Evolutionary conservation across 1,140 invertebrate species (phyloP), one percentile per base, ranked within the genome.

Genomic region (Chelonus insularis): DNA sequence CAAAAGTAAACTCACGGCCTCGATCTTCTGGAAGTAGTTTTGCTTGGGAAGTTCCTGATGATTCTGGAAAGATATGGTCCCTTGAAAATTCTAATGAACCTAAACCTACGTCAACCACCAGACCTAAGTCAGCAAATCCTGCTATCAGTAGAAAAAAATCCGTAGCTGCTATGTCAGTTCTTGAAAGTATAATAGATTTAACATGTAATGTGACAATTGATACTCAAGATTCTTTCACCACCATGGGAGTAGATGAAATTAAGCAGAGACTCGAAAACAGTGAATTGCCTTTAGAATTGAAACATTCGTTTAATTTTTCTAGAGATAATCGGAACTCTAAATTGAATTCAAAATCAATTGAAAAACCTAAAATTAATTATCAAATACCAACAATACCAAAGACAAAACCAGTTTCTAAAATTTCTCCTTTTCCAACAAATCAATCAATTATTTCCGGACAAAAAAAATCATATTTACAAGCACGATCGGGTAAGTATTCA

Each of bases 21-120:
- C 62, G 45, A 43, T 58, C 56, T 4, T 60, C 64, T 0, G 51
- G 60, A 6, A 60, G 43, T 5, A 50, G 23, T 14, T 65, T 60
- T 21, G 64, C 32, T 4, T 65, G 64, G 64, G 64, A 65, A 34
- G 52, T 62, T 25, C 64, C 64, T 0, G 59, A 65, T 25, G 34
- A 36, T 11, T 21, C 52, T n/a, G 52, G 52, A 1, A 39, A 55
- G n/a, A 20, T 55, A 18, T 39, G 34, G 52, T 39, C 32, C 16
- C 8, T 36, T 21, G 52, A 55, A 12, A 43, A 43, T 16, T 1
- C 14, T 8, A 43, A 20, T 1, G 18, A 7, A 43, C 8, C 14
- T 16, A n/a, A 39, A 39, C 7, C 18, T n/a, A 36, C 14, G 14
- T 14, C 18, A 20, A 36, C 18, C 1, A 11, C 29, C 18, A 5